Evolutionary conservation across 1,140 invertebrate genomes (phyloP), one percentile per base, ranked within the genome.

Genomic region (Manduca sexta): DNA sequence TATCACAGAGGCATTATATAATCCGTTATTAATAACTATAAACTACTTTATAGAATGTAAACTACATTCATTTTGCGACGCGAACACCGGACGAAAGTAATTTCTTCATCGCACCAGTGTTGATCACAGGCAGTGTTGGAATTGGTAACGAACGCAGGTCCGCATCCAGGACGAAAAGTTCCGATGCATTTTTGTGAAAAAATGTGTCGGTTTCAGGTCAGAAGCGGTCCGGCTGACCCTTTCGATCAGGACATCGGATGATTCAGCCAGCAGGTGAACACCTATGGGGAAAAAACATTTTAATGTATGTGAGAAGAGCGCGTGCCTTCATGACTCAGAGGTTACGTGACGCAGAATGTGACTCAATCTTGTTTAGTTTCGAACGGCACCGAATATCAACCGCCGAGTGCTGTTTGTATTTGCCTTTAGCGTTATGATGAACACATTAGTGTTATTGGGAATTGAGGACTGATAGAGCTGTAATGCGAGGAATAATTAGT

Each of bases 1-100:
- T 83, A 83, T 83, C 79, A 83, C 79, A 83, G 79, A 75, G 67
- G 64, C 62, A 69, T 74, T 74, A 74, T 61, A 70, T 74, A 69
- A 65, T 56, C 55, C 50, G 54, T 49, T 59, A 62, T 62, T 16
- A 21, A 39, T 17, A 30, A 43, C n/a, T 31, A 48, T 47, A 51
- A 26, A 26, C 33, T 64, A 64, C 49, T 14, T 42, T 48, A 58
- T 56, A 59, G 49, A 47, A 54, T 53, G 43, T 59, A 66, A 50
- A 48, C 53, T 66, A 69, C 62, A 61, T 60, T 70, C 60, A 67
- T 52, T 66, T 71, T 75, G 70, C 68, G 74, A 71, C 66, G 58
- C 60, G 53, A 62, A 67, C 69, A 76, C 77, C 77, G 77, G 75
- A 81, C 64, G 69, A 71, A 52, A 61, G 65, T 61, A 76, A 78